Evolutionary conservation across 1,140 invertebrate genomes (phyloP).

Genomic region (Brachionus rotundiformis): DNA sequence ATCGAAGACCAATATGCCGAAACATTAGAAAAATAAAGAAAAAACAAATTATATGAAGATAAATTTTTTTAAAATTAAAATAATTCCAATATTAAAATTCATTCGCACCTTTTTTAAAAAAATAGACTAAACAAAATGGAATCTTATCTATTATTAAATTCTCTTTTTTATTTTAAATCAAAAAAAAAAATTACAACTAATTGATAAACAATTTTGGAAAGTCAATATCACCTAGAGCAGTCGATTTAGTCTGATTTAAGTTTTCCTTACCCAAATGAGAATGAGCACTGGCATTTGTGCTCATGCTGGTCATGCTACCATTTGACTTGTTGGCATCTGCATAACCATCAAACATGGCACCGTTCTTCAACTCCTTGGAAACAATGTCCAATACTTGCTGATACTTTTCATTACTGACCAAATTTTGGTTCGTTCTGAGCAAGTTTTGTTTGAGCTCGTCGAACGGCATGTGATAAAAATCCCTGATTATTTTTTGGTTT

Average conservation of each 20-base stretch:
- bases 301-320: background rate
- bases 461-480: conserved; percentile 24
- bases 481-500: conserved; percentile 21
- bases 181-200: background rate
- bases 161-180: background rate
- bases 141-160: background rate
- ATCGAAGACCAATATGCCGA: background rate
- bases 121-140: background rate
- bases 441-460: conserved; percentile 37
- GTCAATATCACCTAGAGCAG: conserved; percentile 37
- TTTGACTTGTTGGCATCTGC: background rate
- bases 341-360: background rate
- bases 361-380: background rate
- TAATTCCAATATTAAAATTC: conserved; percentile 11
- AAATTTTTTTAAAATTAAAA: background rate
- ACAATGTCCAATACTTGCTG: conserved; percentile 41
- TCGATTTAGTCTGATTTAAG: background rate
- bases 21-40: background rate
- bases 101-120: background rate
- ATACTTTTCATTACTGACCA: conserved; percentile 32
- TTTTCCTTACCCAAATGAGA: conserved; percentile 11
- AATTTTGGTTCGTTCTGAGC: conserved; percentile 2
- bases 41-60: background rate
- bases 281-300: conserved; percentile 18
- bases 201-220: conserved; percentile 41